Conservation (phyloP, 2,888 invertebrate species). For the Tuta absoluta region DNA sequence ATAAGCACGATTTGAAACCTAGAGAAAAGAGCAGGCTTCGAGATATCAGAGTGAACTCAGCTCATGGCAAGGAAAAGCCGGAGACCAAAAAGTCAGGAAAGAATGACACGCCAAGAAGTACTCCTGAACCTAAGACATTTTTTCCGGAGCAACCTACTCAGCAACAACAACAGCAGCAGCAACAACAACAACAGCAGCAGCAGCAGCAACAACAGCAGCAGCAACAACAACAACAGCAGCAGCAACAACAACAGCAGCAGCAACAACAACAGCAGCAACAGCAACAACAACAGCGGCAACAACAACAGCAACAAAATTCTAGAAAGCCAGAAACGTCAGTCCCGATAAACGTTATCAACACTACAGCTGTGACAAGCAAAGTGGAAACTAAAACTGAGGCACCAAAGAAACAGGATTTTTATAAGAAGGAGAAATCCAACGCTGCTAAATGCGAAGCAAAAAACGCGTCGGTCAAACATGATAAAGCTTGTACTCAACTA, state of each 20-base stretch:
- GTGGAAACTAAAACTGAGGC: conserved; percentile 67
- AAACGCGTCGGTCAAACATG: conserved; percentile 68
- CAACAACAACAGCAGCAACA: no score
- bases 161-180: conserved; percentile 21
- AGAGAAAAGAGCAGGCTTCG: conserved; percentile 73
- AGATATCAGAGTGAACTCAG: conserved; percentile 75
- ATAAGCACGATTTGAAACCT: conserved; percentile 66
- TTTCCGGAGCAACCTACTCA: conserved; percentile 64
- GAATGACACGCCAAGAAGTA: conserved; percentile 66
- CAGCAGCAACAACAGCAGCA: no score
- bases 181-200: conserved; percentile 39
- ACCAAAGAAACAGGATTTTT: conserved; percentile 77
- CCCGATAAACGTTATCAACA: conserved; percentile 74
- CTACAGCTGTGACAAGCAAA: conserved; percentile 62
- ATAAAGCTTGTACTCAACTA: conserved; percentile 67
- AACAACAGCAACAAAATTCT: conserved; percentile 50
- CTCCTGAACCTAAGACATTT: conserved; percentile 74
- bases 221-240: no score
- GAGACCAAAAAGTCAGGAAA: conserved; percentile 65
- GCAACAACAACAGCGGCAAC: no score
- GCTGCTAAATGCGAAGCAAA: conserved; percentile 64
- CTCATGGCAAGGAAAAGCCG: conserved; percentile 75
- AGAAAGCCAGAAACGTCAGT: conserved; percentile 74
- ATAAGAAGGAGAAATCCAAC: conserved; percentile 75
- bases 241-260: no score